phyloP scores from a whole-genome alignment of 2,113 vertebrate genomes.

The Nothocercus nigrocapillus region DNA sequence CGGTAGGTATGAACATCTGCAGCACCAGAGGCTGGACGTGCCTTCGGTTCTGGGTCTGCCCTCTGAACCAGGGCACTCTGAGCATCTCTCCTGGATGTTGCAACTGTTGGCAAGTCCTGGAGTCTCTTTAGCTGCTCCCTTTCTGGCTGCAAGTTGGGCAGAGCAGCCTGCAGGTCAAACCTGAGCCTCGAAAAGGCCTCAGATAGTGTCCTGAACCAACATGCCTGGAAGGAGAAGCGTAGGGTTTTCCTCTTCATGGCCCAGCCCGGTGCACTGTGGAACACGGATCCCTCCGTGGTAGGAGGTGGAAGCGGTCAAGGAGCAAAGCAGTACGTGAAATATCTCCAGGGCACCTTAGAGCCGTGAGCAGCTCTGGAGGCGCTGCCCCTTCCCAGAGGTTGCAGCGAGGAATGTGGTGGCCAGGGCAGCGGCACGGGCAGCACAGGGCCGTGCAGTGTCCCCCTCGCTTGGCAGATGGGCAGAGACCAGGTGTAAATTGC shows the following conservation, averaged over 20 bases:
- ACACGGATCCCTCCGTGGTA: background rate
- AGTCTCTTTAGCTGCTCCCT: background rate
- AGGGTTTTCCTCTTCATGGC: accelerated
- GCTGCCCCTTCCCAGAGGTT: background rate
- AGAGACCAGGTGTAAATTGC: background rate
- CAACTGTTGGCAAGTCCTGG: background rate
- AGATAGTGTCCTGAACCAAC: background rate
- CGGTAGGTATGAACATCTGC: background rate
- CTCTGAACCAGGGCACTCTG: background rate
- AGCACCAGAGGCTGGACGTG: background rate
- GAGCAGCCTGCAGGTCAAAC: background rate
- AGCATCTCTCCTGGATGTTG: background rate
- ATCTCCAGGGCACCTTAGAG: background rate
- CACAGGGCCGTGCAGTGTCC: background rate
- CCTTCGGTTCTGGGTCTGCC: accelerated
- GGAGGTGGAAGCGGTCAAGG: background rate
- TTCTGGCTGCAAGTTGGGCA: background rate
- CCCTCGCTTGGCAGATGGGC: background rate
- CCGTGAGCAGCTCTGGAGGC: background rate
- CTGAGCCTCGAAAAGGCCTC: background rate
- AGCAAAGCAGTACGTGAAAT: background rate
- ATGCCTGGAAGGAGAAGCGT: background rate
- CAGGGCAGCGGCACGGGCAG: background rate
- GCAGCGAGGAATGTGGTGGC: background rate
- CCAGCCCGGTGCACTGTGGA: background rate